phyloP scores from a whole-genome alignment of 2,113 vertebrate species.

The Laterallus jamaicensis region DNA sequence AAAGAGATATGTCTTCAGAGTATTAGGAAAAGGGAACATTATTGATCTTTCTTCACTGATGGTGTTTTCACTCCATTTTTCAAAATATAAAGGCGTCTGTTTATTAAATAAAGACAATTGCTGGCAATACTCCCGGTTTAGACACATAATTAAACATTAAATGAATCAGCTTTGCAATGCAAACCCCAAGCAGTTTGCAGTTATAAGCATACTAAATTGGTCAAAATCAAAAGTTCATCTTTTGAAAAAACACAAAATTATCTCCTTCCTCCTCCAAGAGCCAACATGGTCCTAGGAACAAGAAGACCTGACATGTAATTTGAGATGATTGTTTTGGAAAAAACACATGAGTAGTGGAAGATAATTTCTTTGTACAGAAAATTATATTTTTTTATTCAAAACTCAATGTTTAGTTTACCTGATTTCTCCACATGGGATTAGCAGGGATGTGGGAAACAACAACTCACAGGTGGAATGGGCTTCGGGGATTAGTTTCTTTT shows the following conservation, averaged over 20 bases:
- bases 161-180: not conserved
- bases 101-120: not conserved
- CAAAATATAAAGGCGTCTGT: not conserved
- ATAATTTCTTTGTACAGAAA: not conserved
- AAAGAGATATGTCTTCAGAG: not conserved
- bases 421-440: not conserved
- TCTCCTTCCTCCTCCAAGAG: not conserved
- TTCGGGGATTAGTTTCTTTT: not conserved
- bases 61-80: not conserved
- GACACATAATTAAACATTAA: slow-evolving; percentile 27
- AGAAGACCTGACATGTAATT: not conserved
- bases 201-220: not conserved
- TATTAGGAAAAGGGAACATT: not conserved
- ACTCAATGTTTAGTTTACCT: not conserved
- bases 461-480: not conserved
- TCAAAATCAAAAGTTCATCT: not conserved
- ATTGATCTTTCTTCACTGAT: not conserved
- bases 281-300: not conserved
- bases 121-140: not conserved
- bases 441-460: not conserved
- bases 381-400: not conserved
- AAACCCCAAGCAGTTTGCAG: not conserved
- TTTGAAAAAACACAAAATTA: not conserved
- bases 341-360: rapidly evolving
- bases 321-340: not conserved